Base-by-base conservation (phyloP, 2,888 invertebrate species). In the Drymonia ruficornis region DNA sequence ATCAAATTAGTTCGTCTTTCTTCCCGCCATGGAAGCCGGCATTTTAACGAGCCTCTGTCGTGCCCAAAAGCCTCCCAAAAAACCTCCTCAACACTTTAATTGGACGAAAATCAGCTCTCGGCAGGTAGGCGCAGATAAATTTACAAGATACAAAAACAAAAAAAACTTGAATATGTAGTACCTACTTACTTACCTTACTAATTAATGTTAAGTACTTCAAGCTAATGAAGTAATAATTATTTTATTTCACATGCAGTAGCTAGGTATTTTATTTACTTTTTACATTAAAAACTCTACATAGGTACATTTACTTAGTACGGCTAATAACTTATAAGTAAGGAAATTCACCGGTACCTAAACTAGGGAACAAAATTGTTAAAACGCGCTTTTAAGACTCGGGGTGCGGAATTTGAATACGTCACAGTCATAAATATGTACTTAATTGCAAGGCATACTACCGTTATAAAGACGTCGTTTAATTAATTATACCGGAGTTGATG, bases 11-110 rank as follows among this genome's bases (percentile, higher is more conserved):
- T 80, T 80, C 77, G 76, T 83, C 82, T 82, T 78, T 85, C 79
- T 76, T 81, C 77, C 83, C 68, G 72, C 69, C 75, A 69, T 57
- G 71, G 74, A 73, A 78, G 70, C 69, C 63, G 88, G 85, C 80
- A 89, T 90, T 88, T 91, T 91, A 90, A 91, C 86, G 84, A 91
- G 89, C 34, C 31, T 34, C 71, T 76, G 74, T 78, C 77, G 67
- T 78, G 72, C 68, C 67, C 72, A 78, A n/a, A 72, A 70, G 59
- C 23, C 63, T 56, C 56, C 61, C 70, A 70, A 78, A 86, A 87
- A 84, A 83, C 78, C 73, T 66, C 68, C 73, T 66, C 71, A 74
- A 61, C 67, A 73, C 77, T 78, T 81, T 84, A 84, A 86, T 87
- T 87, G 78, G 82, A 74, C 68, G 77, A 80, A 84, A 81, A 81